Base-by-base conservation (phyloP, 30 jellyfish, hydroid and myxozoan genomes). In the Sanderia malayensis region DNA sequence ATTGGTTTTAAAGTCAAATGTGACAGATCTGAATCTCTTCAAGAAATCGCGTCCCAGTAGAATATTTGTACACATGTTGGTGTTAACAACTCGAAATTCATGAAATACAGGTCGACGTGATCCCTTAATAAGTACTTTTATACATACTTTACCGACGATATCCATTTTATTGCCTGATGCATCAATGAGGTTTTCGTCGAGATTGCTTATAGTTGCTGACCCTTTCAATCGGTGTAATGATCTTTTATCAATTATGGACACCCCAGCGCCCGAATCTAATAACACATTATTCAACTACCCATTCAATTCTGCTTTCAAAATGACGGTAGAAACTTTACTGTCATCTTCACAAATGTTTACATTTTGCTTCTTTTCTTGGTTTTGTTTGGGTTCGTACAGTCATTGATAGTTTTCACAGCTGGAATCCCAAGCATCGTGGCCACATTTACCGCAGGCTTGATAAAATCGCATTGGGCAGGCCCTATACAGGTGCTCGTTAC, bases 151-250 rank as follows among this genome's bases (percentile, higher is more conserved):
- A 27, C 93, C 86, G 15, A 31, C 29, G 4, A 81, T 58, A 13
- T 70, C 44, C 93, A 69, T 81, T 31, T 61, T 63, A 70, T 81
- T 33, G 21, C 93, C 85, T 19, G 93, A 81, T 30, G 93, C 93
- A 69, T 81, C 86, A 18, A 70, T 46, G n/a, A 80, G 74, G 31
- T 20, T 58, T 13, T 80, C 85, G 19, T 46, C 46, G 4, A 73
- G 15, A 27, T 28, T 47, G 31, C 0, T 17, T 1, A 69, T 58
- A 24, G 9, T 13, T 32, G 45, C 41, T 1, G 70, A 44, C 31
- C 69, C 9, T 15, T 61, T 63, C 47, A 80, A 25, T 29, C 30
- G 64, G 15, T 80, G 44, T 24, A 67, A 61, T n/a, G 73, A 24
- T 31, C 46, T 73, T 33, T 28, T 23, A 29, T 80, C 79, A 23